phyloP scores from a whole-genome alignment of 2,113 vertebrate genomes.

The Toxotes jaculatrix region DNA sequence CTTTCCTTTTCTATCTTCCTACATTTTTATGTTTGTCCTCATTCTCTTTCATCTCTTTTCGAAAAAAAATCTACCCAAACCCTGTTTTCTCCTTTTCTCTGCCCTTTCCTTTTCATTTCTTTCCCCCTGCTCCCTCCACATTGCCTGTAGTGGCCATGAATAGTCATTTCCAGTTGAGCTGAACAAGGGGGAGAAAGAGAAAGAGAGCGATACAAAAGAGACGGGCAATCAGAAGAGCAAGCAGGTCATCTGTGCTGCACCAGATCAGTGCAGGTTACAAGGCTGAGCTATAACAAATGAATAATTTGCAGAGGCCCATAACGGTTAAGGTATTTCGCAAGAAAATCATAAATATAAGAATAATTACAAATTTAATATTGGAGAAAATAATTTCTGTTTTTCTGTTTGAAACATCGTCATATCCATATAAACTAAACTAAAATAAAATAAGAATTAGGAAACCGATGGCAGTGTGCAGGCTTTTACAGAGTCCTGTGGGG shows the following conservation, averaged over 20 bases:
- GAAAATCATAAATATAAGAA: too few species aligned
- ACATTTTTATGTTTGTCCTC: neutral
- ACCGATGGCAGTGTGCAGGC: too few species aligned
- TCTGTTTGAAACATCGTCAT: too few species aligned
- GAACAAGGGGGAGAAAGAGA: neutral
- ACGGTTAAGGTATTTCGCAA: too few species aligned
- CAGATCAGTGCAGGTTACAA: constrained; percentile 3
- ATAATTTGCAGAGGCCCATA: neutral
- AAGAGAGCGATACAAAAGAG: too few species aligned
- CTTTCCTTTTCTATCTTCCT: neutral
- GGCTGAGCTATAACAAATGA: neutral
- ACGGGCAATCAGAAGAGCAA: neutral
- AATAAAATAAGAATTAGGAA: too few species aligned
- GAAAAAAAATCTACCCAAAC: neutral
- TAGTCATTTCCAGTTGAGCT: constrained; percentile 10
- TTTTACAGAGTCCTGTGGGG: too few species aligned
- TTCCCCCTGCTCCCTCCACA: too few species aligned
- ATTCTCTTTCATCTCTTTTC: neutral
- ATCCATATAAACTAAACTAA: too few species aligned
- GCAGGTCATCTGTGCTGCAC: neutral
- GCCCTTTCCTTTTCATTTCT: neutral
- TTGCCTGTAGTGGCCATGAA: neutral
- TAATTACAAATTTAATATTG: too few species aligned
- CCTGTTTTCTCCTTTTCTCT: neutral
- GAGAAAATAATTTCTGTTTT: too few species aligned